Evolutionary conservation across 2,888 invertebrate species (phyloP), one percentile per base, ranked within the genome.

Genomic region (Melanostoma mellinum): DNA sequence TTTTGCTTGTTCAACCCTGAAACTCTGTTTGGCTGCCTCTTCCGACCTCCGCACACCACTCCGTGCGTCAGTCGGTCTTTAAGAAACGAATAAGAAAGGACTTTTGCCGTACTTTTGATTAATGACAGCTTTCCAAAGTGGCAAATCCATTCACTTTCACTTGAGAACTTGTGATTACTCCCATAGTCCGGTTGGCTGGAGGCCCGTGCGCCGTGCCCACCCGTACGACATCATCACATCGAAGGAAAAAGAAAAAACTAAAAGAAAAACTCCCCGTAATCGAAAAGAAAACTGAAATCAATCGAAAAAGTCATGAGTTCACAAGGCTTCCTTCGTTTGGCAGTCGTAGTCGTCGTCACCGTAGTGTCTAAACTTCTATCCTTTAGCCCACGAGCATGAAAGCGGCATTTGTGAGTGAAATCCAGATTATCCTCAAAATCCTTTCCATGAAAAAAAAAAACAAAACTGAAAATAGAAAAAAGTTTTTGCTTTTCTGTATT

Each of bases 51-150:
- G 8, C 20, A 6, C 58, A 36, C 61, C 44, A 33, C 40, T 10
- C 20, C 20, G 20, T 71, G 10, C 30, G 53, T n/a, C 32, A 50
- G 42, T 44, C 53, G 65, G 79, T 1, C 20, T 20, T 20, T 20
- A 20, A 20, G 20, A 20, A 20, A 20, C 20, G 20, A 20, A 20
- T 20, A 38, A 32, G 67, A 77, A 81, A 72, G 74, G 32, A 77
- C 68, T 77, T 78, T 78, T 56, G 9, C 58, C 68, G 58, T 48
- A 73, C 73, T 78, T 72, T 68, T 82, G 82, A 82, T 82, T 82
- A 78, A 82, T 82, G 82, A 77, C 81, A 81, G 71, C 65, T 76
- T 81, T 76, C 53, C 63, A 56, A 81, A 81, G 81, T 81, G 71
- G 73, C 78, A 82, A 82, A 73, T 69, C 78, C 78, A 69, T 82